phyloP scores from a whole-genome alignment of 2,113 vertebrate genomes.

The Phoenicopterus ruber region DNA sequence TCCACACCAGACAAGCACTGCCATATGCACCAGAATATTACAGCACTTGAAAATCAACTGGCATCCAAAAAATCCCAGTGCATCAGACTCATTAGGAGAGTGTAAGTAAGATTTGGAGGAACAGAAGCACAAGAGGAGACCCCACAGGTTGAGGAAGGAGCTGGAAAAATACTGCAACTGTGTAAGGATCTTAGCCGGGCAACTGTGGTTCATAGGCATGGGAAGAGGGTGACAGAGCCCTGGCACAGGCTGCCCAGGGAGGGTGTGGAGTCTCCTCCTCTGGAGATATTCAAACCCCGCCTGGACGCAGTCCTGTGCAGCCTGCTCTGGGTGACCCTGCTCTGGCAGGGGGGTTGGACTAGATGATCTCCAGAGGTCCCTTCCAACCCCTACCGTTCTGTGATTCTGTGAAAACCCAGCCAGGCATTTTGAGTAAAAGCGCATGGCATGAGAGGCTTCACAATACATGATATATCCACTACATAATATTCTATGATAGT shows the following conservation, averaged over 20 bases:
- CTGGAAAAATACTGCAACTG: neutral
- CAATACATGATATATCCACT: neutral
- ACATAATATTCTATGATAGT: neutral
- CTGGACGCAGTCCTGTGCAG: too few relatives aligned
- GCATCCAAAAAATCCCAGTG: neutral
- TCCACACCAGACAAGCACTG: neutral
- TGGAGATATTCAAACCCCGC: too few relatives aligned
- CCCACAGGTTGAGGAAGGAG: neutral
- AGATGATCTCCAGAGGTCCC: too few relatives aligned
- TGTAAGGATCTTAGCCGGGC: neutral
- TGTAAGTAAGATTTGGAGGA: conserved; percentile 45
- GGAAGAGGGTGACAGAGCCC: too few relatives aligned
- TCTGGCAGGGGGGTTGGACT: too few relatives aligned
- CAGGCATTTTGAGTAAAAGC: neutral
- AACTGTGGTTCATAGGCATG: neutral
- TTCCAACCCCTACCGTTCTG: too few relatives aligned
- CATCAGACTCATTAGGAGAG: neutral
- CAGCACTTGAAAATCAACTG: neutral
- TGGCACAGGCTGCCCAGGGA: too few relatives aligned
- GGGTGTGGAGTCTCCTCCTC: too few relatives aligned
- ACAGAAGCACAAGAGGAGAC: conserved; percentile 2
- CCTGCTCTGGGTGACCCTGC: too few relatives aligned
- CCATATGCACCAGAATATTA: neutral
- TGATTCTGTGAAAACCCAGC: too few relatives aligned
- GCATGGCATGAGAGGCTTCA: neutral